A percentile compares a stretch with the other conserved stretches of the same genome.
phyloP scores from a whole-genome alignment of 2,113 vertebrate genomes.

The Gracilinanus agilis region DNA sequence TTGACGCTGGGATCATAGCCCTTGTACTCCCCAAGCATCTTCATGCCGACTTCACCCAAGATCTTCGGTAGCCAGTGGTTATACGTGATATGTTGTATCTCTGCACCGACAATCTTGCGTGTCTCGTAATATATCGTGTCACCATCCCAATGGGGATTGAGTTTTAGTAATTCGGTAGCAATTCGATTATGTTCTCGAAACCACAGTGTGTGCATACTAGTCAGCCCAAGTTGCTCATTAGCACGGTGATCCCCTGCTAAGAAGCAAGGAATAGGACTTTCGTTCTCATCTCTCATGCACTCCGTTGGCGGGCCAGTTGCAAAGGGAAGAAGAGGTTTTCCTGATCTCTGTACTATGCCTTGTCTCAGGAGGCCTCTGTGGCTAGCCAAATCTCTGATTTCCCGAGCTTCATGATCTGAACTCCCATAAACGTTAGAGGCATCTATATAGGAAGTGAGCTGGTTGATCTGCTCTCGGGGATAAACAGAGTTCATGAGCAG shows the following conservation, averaged over 20 bases:
- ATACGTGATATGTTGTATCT: constrained; percentile 99
- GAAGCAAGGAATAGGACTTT: constrained; percentile 98
- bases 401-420: constrained; percentile 92
- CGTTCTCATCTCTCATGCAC: constrained; percentile 97
- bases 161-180: constrained; percentile 91
- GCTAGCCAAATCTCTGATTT: constrained; percentile 94
- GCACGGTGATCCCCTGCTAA: constrained; percentile 97
- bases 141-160: constrained; percentile 99
- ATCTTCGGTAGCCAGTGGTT: constrained; percentile 98
- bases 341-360: constrained; percentile 96
- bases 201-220: constrained; percentile 98
- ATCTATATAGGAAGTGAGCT: constrained; percentile 97
- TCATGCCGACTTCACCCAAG: constrained; percentile 94
- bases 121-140: constrained; percentile 98
- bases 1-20: constrained; percentile 96
- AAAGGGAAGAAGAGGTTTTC: constrained; percentile 96
- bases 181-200: constrained; percentile 98
- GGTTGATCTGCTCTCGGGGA: constrained; percentile 98
- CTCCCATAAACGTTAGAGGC: constrained; percentile 97
- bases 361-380: constrained; percentile 95
- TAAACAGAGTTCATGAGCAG: constrained; percentile 99
- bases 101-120: constrained; percentile 96
- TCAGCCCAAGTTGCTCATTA: constrained; percentile 96
- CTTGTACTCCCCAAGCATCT: constrained; percentile 91
- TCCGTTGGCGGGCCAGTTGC: constrained; percentile 96